phyloP scores from a whole-genome alignment of 2,888 invertebrate species.

The Drosophila prolongata region DNA sequence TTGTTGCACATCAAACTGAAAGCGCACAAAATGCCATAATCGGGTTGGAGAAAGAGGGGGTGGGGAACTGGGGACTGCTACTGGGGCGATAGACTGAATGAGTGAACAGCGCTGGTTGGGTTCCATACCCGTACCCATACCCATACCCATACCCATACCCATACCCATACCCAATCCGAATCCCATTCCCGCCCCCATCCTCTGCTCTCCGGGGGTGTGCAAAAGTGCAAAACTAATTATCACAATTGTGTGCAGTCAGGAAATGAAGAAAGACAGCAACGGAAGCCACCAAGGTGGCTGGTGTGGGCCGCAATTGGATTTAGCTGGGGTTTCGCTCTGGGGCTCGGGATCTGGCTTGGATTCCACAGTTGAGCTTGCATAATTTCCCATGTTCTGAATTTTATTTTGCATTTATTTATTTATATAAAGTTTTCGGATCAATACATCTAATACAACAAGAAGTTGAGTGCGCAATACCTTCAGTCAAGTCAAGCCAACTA shows the following conservation, averaged over 20 bases:
- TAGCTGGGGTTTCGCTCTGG: constrained; percentile 30
- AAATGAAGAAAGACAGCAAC: constrained; percentile 80
- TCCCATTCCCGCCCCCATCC: background rate
- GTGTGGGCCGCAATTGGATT: constrained; percentile 37
- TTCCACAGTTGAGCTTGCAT: constrained; percentile 13
- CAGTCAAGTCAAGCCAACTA: no score
- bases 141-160: constrained; percentile 4
- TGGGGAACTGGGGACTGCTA: constrained; percentile 32
- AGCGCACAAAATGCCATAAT: constrained; percentile 74
- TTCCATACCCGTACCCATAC: constrained; percentile 6
- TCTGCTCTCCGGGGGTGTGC: constrained; percentile 44
- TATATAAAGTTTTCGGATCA: no score
- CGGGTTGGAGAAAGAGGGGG: constrained; percentile 7
- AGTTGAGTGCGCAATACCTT: no score
- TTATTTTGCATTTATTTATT: background rate
- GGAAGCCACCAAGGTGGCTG: constrained; percentile 75
- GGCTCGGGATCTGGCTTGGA: constrained; percentile 15
- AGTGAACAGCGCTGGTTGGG: constrained; percentile 65
- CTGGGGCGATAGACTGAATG: constrained; percentile 52
- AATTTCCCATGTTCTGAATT: background rate
- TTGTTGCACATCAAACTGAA: constrained; percentile 79
- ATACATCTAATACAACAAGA: no score
- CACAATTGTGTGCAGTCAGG: constrained; percentile 78
- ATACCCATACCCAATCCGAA: background rate
- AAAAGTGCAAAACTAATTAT: constrained; percentile 79